A percentile compares a stretch with the other conserved stretches of the same genome.
Evolutionary conservation across 1,140 invertebrate genomes (phyloP).

Genomic region (Lycorma delicatula): DNA sequence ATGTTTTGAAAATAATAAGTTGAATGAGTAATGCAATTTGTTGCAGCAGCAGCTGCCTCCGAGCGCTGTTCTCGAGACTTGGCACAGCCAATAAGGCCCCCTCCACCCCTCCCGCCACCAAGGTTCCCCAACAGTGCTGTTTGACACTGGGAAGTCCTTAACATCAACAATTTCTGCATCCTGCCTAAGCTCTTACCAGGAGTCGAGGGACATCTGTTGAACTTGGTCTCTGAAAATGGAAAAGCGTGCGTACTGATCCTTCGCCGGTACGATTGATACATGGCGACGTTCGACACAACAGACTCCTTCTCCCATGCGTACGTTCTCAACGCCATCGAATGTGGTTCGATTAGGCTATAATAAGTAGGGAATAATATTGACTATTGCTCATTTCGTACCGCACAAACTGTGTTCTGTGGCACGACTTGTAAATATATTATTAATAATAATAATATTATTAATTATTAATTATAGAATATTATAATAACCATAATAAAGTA

Average conservation of each 20-base stretch:
- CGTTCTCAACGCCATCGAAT: constrained; percentile 13
- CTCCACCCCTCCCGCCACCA: constrained; percentile 56
- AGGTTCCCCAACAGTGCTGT: constrained; percentile 56
- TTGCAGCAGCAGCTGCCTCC: constrained; percentile 43
- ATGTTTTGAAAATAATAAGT: too few species aligned
- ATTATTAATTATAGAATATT: neutral
- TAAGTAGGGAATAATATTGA: constrained; percentile 21
- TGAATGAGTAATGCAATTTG: neutral
- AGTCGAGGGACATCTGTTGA: constrained; percentile 44
- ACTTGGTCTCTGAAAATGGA: constrained; percentile 43
- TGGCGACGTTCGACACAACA: constrained; percentile 27
- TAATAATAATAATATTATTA: neutral
- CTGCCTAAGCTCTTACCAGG: constrained; percentile 34
- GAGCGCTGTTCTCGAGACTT: constrained; percentile 51
- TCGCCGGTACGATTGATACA: too few species aligned
- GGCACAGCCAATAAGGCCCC: constrained; percentile 45
- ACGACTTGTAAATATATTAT: neutral
- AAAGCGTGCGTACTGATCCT: constrained; percentile 49
- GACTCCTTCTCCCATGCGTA: constrained; percentile 20
- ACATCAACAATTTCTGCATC: constrained; percentile 39
- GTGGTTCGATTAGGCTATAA: constrained; percentile 11
- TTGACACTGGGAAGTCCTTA: constrained; percentile 57
- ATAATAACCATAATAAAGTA: neutral
- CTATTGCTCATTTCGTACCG: constrained; percentile 27
- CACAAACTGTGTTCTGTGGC: too few species aligned